Conservation (phyloP, 2,113 vertebrate genomes). For the Eleginops maclovinus region DNA sequence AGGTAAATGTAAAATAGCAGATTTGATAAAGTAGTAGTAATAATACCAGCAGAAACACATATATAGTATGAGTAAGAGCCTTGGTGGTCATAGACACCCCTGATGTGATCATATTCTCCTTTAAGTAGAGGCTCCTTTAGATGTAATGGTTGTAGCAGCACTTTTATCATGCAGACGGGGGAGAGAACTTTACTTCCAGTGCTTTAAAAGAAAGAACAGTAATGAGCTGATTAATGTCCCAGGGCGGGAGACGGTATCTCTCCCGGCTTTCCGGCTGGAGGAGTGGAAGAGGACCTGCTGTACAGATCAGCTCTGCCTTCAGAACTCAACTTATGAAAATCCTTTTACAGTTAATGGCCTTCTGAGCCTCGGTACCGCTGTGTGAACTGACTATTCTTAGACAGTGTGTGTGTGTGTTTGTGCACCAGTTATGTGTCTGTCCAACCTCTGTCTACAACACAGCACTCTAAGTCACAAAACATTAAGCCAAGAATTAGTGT, state of each 20-base stretch:
- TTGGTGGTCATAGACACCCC: neutral
- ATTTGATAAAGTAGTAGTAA: neutral
- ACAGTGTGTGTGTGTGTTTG: slow-evolving; percentile 17
- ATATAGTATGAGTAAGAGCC: neutral
- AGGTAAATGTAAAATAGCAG: neutral
- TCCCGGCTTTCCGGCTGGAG: slow-evolving; percentile 28
- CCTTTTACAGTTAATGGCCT: slow-evolving; percentile 57
- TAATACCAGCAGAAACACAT: neutral
- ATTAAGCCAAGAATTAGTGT: slow-evolving; percentile 58
- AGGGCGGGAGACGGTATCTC: slow-evolving; percentile 28
- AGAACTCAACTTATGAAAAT: slow-evolving; percentile 65
- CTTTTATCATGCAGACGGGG: slow-evolving; percentile 7
- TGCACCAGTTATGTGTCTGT: neutral
- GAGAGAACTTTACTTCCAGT: slow-evolving; percentile 34
- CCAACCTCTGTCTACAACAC: slow-evolving; percentile 22
- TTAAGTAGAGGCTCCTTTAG: slow-evolving; percentile 16
- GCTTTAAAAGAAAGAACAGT: slow-evolving; percentile 46
- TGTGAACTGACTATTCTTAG: slow-evolving; percentile 57
- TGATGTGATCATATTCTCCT: slow-evolving; percentile 16
- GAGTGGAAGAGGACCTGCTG: slow-evolving; percentile 49
- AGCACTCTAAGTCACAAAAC: slow-evolving; percentile 37
- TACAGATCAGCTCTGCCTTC: slow-evolving; percentile 58
- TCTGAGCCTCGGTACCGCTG: slow-evolving; percentile 35
- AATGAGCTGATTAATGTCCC: slow-evolving; percentile 58
- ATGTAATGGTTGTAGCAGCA: neutral